Base-by-base conservation (phyloP, 2,888 invertebrate genomes). In the Arge pagana region DNA sequence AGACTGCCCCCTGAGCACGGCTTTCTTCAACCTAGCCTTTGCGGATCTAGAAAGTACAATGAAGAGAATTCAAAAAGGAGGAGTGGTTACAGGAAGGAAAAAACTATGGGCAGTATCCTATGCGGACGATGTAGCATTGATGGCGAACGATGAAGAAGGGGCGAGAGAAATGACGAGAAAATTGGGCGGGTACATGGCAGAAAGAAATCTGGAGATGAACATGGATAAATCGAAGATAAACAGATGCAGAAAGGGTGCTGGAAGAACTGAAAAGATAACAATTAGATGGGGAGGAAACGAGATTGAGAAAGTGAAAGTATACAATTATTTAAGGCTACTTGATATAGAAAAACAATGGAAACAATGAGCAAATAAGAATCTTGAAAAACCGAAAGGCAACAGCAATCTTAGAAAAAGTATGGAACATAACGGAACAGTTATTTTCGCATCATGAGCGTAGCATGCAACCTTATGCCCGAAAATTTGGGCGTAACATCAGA, bases 1-100 rank as follows among this genome's bases (percentile, higher is more conserved):
- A 15, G 59, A 53, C 1, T 59, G 59, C 21, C 40, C 51, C 3
- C 24, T 59, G 5, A 55, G 55, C 43, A 52, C 55, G 1, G 6
- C 51, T 1, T 21, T 51, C 7, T 57, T 60, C 31, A 40, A 36
- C 5, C 7, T 57, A 1, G 52, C 33, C 13, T 15, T 56, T 21
- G 53, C 53, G n/a, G 57, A 56, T 28, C 8, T 60, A 1, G 48
- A 50, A 11, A 48, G 54, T 1, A 42, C 28, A 1, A 43, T 48
- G 48, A 31, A 26, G 11, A 16, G 26, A 6, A 45, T 11, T 7
- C 23, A 26, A 4, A 15, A 13, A 13, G 45, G 52, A 5, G 37
- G 37, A 7, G 10, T 18, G 21, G 37, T 37, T n/a, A 18, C 11
- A 19, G 37, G 19, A n/a, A 11, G 18, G 2, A 7, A 0, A 2